Percentiles rank a stretch among this genome's conserved stretches.
Conservation (phyloP, 2,797 vertebrate genomes). For the Thalassophryne amazonica region DNA sequence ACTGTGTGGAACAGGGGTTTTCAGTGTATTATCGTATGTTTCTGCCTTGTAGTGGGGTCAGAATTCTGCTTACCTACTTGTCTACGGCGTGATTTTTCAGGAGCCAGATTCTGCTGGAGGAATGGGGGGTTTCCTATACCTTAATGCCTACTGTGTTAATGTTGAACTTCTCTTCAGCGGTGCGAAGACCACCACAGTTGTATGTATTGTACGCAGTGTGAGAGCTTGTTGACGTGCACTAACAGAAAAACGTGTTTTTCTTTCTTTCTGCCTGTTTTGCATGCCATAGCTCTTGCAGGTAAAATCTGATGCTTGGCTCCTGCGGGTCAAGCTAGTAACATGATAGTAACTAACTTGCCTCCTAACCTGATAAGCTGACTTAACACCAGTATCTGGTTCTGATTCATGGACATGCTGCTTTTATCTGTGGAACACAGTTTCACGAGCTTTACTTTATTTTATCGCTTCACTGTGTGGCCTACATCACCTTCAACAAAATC, state of each 20-base stretch:
- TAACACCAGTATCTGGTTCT: constrained; percentile 58
- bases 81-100: constrained; percentile 1
- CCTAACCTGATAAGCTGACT: constrained; percentile 25
- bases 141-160: no score
- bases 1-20: background rate
- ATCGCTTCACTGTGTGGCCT: no score
- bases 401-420: constrained; percentile 55
- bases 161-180: constrained; percentile 57
- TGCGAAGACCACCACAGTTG: constrained; percentile 53
- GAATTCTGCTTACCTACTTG: background rate
- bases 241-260: constrained; percentile 46
- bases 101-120: background rate
- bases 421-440: background rate
- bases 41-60: background rate
- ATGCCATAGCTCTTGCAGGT: constrained; percentile 77
- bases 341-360: constrained; percentile 26
- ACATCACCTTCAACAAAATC: no score
- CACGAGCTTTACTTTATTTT: no score
- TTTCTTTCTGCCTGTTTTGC: constrained; percentile 54
- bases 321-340: constrained; percentile 24
- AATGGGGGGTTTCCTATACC: no score
- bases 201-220: constrained; percentile 61
- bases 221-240: constrained; percentile 56
- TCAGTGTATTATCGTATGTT: background rate
- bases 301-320: constrained; percentile 48